phyloP scores from a whole-genome alignment of 2,888 invertebrate genomes.

The Adelphocoris suturalis region DNA sequence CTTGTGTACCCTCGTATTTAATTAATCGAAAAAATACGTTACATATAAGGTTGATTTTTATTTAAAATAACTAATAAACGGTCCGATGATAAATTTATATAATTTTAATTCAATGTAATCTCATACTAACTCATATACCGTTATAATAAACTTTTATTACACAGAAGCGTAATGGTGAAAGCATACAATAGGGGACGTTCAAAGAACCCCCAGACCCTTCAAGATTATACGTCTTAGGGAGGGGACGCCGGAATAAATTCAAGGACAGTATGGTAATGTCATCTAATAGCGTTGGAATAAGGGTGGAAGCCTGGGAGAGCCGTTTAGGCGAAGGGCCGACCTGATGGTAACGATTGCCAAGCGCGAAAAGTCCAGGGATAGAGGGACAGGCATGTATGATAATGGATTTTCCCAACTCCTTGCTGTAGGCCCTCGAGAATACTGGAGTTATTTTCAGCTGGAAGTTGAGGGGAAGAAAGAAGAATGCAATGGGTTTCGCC shows the following conservation, averaged over 20 bases:
- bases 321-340: conserved; percentile 24
- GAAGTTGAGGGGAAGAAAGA: neutral
- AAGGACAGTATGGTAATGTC: conserved; percentile 5
- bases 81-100: too few species aligned
- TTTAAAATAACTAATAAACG: too few species aligned
- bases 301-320: neutral
- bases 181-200: neutral
- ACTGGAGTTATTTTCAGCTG: neutral
- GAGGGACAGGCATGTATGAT: conserved; percentile 17
- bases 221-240: neutral
- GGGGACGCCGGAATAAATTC: conserved; percentile 20
- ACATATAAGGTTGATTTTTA: too few species aligned
- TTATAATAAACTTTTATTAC: too few species aligned
- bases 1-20: too few species aligned
- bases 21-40: too few species aligned
- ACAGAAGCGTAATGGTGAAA: too few species aligned
- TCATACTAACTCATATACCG: too few species aligned
- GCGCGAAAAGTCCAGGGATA: neutral
- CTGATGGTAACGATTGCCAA: conserved; percentile 16
- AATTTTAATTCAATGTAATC: too few species aligned
- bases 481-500: neutral
- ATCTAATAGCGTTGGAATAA: conserved; percentile 16
- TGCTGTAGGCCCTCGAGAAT: neutral
- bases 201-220: neutral
- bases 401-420: neutral